phyloP scores from a whole-genome alignment of 2,888 invertebrate species.

The Andrena minutula region DNA sequence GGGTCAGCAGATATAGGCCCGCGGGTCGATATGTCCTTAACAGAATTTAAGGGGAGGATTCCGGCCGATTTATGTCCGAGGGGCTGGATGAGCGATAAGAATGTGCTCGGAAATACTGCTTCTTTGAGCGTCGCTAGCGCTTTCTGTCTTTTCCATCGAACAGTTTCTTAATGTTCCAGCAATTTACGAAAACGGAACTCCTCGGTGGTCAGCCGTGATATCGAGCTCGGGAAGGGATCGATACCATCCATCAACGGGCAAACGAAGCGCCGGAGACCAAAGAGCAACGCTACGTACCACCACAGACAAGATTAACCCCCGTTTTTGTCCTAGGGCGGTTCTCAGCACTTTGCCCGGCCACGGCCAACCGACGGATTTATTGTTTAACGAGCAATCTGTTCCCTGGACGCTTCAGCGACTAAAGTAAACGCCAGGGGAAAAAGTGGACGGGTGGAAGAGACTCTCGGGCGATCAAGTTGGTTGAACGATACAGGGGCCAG shows the following conservation, averaged over 20 bases:
- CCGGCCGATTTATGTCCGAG: background rate
- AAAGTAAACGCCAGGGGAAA: conserved; percentile 11
- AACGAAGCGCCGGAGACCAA: background rate
- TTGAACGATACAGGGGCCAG: conserved; percentile 14
- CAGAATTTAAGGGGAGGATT: conserved; percentile 10
- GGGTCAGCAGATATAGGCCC: background rate
- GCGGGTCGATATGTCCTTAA: conserved; percentile 1
- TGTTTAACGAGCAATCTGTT: conserved; percentile 27
- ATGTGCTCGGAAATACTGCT: too few species aligned
- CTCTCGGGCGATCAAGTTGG: conserved; percentile 37
- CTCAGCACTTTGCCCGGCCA: background rate
- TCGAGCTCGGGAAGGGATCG: too few species aligned
- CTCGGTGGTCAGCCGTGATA: too few species aligned
- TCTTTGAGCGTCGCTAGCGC: background rate
- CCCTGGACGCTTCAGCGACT: background rate
- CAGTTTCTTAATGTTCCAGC: background rate
- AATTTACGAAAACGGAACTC: background rate
- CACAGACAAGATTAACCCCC: background rate
- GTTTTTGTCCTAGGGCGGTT: background rate
- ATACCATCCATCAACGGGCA: too few species aligned
- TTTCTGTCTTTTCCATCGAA: background rate
- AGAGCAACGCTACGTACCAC: background rate
- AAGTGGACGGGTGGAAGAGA: background rate
- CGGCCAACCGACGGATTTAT: conserved; percentile 3
- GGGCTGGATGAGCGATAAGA: background rate